Conservation (phyloP, 2,888 invertebrate genomes). For the Plebejus anna region DNA sequence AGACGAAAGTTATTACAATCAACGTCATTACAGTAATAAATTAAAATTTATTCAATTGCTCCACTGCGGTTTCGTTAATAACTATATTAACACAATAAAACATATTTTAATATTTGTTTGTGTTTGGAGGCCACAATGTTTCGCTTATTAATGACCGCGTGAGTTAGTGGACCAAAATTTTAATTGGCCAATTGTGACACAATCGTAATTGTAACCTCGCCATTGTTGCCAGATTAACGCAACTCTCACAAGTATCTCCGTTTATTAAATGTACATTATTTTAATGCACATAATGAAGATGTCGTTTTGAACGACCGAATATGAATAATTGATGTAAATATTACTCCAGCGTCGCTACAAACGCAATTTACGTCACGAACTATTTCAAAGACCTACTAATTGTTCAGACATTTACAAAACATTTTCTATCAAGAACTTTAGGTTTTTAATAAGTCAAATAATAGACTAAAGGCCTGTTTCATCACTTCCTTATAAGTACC, state of each 20-base stretch:
- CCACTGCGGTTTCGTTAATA: conserved; percentile 16
- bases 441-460: neutral
- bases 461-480: no score
- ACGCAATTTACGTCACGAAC: neutral
- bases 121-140: conserved; percentile 2
- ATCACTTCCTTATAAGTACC: no score
- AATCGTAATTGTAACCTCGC: conserved; percentile 70
- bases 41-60: conserved; percentile 16
- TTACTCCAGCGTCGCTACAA: neutral
- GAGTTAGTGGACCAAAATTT: conserved; percentile 76
- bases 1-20: conserved; percentile 31
- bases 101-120: conserved; percentile 30
- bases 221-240: conserved; percentile 60
- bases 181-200: conserved; percentile 75
- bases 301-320: conserved; percentile 35
- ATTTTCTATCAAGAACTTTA: neutral
- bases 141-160: conserved; percentile 69
- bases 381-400: neutral
- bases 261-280: conserved; percentile 76
- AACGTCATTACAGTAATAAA: conserved; percentile 13
- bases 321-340: neutral
- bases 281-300: conserved; percentile 42
- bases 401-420: neutral
- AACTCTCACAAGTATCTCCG: conserved; percentile 41
- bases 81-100: conserved; percentile 26